These are phyloP conservation scores for Lagopus leucura DNA, from an alignment of 2,113 vertebrate genomes.

Conservation along the genomic window DNA sequence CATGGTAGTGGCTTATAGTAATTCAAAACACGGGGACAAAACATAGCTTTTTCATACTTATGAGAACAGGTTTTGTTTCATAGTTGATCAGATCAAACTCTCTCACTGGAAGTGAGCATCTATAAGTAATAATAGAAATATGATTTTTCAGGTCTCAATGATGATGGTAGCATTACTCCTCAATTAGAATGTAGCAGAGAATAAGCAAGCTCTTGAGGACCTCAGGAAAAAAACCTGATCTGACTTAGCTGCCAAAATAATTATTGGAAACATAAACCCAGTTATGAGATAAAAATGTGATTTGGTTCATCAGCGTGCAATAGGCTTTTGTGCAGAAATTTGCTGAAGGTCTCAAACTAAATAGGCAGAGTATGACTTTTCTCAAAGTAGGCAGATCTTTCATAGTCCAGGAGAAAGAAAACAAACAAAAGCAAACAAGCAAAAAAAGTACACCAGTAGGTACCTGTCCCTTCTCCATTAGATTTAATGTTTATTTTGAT, in stretches of 20 bases:
- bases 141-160: neutral
- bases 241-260: neutral
- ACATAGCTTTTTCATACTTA: neutral
- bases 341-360: neutral
- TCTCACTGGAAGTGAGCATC: neutral
- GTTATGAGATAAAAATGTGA: neutral
- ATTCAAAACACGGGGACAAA: neutral
- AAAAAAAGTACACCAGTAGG: neutral
- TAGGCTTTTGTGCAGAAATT: neutral
- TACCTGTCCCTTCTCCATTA: neutral
- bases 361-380: neutral
- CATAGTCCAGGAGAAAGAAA: neutral
- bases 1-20: neutral
- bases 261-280: neutral
- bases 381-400: neutral
- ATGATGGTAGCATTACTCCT: neutral
- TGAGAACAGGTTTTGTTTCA: constrained; percentile 34
- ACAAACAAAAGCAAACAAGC: neutral
- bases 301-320: neutral
- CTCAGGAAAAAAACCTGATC: neutral
- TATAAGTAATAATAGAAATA: neutral
- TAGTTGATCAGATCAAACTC: neutral
- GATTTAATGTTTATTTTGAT: neutral
- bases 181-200: neutral
- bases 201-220: accelerated